Base-by-base conservation (phyloP, 1,140 invertebrate species). In the Drosophila rhopaloa region DNA sequence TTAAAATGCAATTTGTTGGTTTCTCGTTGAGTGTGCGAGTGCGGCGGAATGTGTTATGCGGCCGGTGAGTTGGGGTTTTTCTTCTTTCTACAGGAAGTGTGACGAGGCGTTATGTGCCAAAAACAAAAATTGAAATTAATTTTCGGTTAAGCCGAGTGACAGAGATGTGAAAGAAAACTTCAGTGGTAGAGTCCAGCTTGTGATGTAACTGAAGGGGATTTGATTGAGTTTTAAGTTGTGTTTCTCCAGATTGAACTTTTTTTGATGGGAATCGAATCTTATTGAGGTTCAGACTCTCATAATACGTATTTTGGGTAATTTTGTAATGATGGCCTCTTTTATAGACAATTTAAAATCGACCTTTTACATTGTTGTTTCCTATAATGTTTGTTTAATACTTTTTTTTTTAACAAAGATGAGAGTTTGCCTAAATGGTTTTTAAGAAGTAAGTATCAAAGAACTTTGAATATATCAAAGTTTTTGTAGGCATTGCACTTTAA, bases 1-100 rank as follows among this genome's bases (percentile, higher is more conserved):
- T 90, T 85, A 90, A 89, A 90, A 84, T 85, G 81, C 81, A 89
- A 90, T 89, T 84, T 88, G 76, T 77, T 83, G 79, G 38, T 53
- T 77, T 63, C 55, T 63, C 60, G 27, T 63, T 41, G 46, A 59
- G 58, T 65, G 29, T 44, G 61, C 7, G 27, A 37, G 13, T n/a
- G 53, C 32, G 54, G 54, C 54, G 27, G 59, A 66, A 48, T 38
- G 65, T 71, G 67, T 70, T 70, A 70, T 70, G 66, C 38, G 47
- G 61, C 61, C 53, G n/a, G n/a, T 71, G 67, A 67, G 50, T 47
- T 71, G 41, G 62, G 56, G 32, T 71, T 58, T 70, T 35, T 43
- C 47, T 67, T 53, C 47, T 32, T 66, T 35, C 55, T 11, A 38
- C 68, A 72, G 68, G 68, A 72, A 72, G 62, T 68, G 41, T 72